phyloP scores from a whole-genome alignment of 2,797 vertebrate genomes.

The Alcedo quadribrachys region DNA sequence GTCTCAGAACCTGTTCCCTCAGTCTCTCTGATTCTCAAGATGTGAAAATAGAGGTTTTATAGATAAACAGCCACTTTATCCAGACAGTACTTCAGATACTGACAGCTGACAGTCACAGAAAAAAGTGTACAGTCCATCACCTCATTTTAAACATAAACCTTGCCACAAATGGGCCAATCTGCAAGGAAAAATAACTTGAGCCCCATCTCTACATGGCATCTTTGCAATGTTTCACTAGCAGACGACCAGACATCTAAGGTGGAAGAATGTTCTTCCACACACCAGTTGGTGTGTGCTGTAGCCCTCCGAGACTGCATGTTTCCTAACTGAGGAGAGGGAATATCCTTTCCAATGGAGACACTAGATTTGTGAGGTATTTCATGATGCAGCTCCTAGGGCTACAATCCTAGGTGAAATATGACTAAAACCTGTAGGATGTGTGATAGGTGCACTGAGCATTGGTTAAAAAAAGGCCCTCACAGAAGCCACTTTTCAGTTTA shows the following conservation, averaged over 20 bases:
- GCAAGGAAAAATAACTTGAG: background rate
- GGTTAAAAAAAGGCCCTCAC: background rate
- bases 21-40: background rate
- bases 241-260: background rate
- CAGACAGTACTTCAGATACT: background rate
- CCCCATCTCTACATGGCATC: background rate
- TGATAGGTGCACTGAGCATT: background rate
- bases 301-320: background rate
- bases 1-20: background rate
- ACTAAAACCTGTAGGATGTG: background rate
- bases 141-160: background rate
- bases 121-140: background rate
- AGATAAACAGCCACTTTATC: background rate
- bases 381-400: background rate
- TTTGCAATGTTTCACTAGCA: background rate
- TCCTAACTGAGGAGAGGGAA: background rate
- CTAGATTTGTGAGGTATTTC: background rate
- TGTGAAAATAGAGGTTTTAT: background rate
- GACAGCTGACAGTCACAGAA: background rate
- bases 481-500: slow-evolving; percentile 39
- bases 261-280: background rate
- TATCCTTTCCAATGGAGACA: background rate
- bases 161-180: background rate
- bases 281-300: background rate
- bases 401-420: background rate